phyloP scores from a whole-genome alignment of 2,888 invertebrate species.

The Ochropleura plecta region DNA sequence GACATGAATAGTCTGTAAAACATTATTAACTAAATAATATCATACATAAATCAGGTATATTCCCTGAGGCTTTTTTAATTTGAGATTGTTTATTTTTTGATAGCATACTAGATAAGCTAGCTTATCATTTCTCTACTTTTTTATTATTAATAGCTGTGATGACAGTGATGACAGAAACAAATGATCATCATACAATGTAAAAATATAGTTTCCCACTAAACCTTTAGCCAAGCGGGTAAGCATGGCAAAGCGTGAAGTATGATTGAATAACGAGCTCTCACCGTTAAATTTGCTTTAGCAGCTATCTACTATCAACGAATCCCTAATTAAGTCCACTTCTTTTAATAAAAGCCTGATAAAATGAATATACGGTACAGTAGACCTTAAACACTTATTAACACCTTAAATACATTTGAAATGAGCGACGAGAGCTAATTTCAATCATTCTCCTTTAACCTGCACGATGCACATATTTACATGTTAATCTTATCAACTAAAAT shows the following conservation, averaged over 20 bases:
- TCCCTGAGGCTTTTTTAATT: slow-evolving; percentile 14
- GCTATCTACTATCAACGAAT: background rate
- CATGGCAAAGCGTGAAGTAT: slow-evolving; percentile 12
- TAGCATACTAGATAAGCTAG: too few relatives aligned
- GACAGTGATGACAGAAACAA: slow-evolving; percentile 4
- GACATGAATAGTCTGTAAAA: slow-evolving; percentile 52
- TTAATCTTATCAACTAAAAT: slow-evolving; percentile 44
- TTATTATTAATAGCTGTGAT: background rate
- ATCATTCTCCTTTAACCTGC: background rate
- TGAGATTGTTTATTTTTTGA: slow-evolving; percentile 23
- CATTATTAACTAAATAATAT: slow-evolving; percentile 28
- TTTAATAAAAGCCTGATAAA: slow-evolving; percentile 12
- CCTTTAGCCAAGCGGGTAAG: slow-evolving; percentile 6
- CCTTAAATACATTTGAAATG: background rate
- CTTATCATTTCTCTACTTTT: background rate
- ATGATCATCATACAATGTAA: slow-evolving; percentile 8
- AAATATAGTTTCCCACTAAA: slow-evolving; percentile 8
- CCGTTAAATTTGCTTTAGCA: background rate
- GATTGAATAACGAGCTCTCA: slow-evolving; percentile 28
- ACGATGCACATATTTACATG: slow-evolving; percentile 17
- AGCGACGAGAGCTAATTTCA: slow-evolving; percentile 22
- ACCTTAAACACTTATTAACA: background rate
- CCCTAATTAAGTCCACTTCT: background rate
- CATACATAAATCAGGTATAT: slow-evolving; percentile 25
- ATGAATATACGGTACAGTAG: background rate